These are phyloP conservation scores for Listronotus oregonensis DNA, from an alignment of 1,140 invertebrate species.

Conservation along the genomic window DNA sequence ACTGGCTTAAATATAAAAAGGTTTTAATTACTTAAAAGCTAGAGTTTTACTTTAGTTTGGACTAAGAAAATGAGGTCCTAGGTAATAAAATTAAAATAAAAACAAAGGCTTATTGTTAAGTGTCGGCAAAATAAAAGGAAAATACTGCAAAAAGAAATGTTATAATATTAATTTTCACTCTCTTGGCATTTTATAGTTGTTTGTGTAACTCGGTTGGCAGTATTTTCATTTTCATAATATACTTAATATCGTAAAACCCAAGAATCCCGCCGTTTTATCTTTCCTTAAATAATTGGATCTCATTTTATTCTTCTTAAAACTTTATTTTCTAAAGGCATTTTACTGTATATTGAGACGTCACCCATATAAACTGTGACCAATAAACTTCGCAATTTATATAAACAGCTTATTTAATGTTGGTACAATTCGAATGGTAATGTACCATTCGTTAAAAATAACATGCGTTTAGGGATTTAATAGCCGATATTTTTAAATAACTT, in stretches of 20 bases:
- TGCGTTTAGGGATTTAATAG: conserved; percentile 6
- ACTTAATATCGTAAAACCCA: conserved; percentile 12
- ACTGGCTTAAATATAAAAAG: no score
- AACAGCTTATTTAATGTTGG: conserved; percentile 8
- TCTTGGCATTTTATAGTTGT: background rate
- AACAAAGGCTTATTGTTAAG: no score
- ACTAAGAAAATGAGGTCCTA: no score
- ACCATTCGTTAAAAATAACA: conserved; percentile 15
- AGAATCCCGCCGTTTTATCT: conserved; percentile 20
- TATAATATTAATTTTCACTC: background rate
- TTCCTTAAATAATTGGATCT: conserved; percentile 19
- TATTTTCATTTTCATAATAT: background rate
- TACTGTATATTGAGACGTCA: conserved; percentile 23
- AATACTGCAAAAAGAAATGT: background rate
- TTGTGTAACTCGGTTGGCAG: conserved; percentile 5
- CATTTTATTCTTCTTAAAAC: conserved; percentile 14
- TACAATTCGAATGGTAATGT: conserved; percentile 19
- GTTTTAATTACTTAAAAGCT: no score
- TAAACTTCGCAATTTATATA: conserved; percentile 17
- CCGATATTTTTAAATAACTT: conserved; percentile 10
- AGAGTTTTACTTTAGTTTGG: no score
- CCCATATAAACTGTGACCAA: conserved; percentile 15
- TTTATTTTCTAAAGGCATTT: conserved; percentile 16
- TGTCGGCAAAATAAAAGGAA: background rate
- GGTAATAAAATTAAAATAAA: no score